Percentiles rank a stretch among this genome's conserved stretches.
Conservation (phyloP, 2,888 invertebrate species). For the Malacosoma neustria region DNA sequence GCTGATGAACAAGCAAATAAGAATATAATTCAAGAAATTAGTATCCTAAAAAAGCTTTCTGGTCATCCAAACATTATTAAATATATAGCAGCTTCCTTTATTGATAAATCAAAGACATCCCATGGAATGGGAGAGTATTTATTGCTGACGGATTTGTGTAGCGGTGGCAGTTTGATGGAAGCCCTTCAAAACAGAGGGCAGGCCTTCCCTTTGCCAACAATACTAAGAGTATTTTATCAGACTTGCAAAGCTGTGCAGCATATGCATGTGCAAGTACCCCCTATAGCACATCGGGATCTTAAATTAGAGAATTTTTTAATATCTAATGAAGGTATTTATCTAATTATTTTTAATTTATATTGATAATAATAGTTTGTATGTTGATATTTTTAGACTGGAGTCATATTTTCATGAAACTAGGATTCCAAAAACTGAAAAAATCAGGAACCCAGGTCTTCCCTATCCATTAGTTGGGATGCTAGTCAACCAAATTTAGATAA, state of each 20-base stretch:
- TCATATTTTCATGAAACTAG: too few species aligned
- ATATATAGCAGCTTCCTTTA: constrained; percentile 88
- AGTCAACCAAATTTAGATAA: too few species aligned
- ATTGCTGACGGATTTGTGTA: constrained; percentile 93
- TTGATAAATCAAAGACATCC: constrained; percentile 84
- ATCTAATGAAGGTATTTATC: constrained; percentile 80
- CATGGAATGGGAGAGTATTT: constrained; percentile 93
- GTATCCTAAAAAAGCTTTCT: constrained; percentile 88
- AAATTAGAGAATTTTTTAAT: constrained; percentile 97
- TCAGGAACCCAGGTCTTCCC: too few species aligned
- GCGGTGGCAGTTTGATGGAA: constrained; percentile 85
- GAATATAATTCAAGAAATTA: constrained; percentile 88
- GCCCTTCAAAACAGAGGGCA: constrained; percentile 75
- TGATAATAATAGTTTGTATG: too few species aligned
- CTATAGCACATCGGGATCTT: constrained; percentile 96
- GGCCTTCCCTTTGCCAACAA: constrained; percentile 79
- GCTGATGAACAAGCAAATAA: constrained; percentile 87
- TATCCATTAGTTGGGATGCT: too few species aligned
- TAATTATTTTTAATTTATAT: constrained; percentile 5
- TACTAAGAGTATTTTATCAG: constrained; percentile 93
- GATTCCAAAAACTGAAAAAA: too few species aligned
- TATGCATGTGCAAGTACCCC: constrained; percentile 92
- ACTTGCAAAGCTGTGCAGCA: constrained; percentile 92
- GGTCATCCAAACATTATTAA: constrained; percentile 95
- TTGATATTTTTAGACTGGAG: too few species aligned